Evolutionary conservation across 2,113 vertebrate genomes (phyloP).

Genomic region (Mus spicilegus): DNA sequence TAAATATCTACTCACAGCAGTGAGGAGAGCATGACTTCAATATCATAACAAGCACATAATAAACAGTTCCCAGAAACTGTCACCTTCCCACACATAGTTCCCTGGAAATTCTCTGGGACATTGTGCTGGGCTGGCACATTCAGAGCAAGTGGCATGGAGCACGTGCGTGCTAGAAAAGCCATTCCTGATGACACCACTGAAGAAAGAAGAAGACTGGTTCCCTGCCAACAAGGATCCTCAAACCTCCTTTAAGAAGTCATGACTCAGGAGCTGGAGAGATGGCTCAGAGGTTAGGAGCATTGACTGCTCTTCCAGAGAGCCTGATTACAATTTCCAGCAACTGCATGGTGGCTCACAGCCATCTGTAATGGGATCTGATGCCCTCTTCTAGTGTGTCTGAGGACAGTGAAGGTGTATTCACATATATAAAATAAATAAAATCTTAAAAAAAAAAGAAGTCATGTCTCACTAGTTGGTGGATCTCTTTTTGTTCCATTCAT

Average conservation of each 20-base stretch:
- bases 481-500: neutral
- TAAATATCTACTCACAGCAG: constrained; percentile 18
- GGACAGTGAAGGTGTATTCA: too few species aligned
- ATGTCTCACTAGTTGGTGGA: neutral
- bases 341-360: too few species aligned
- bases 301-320: too few species aligned
- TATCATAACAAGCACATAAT: neutral
- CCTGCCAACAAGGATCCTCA: neutral
- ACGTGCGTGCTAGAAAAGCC: too few species aligned
- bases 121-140: neutral
- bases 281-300: too few species aligned
- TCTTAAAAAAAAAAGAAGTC: too few species aligned
- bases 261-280: neutral
- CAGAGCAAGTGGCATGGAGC: neutral
- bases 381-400: too few species aligned
- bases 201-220: neutral
- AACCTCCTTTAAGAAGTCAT: neutral
- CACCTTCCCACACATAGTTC: neutral
- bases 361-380: too few species aligned
- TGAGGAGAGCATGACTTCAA: constrained; percentile 1
- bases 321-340: too few species aligned
- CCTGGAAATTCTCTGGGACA: neutral
- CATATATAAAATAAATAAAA: too few species aligned
- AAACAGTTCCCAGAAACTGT: neutral
- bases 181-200: neutral